Evolutionary conservation across 2,797 vertebrate species (phyloP).

Genomic region (Schizopygopsis malacanthus): DNA sequence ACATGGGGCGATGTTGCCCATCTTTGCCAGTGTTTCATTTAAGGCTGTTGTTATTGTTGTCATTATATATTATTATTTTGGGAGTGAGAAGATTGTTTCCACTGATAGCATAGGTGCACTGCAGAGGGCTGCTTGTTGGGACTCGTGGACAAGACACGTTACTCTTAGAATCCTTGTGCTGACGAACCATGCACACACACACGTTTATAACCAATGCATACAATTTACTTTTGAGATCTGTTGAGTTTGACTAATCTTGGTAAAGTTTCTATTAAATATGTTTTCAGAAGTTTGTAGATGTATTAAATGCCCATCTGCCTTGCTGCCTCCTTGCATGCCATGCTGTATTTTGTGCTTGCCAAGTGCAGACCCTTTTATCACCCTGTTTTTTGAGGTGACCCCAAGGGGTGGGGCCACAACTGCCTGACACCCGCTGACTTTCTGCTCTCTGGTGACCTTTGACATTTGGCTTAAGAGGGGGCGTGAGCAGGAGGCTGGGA

Average conservation of each 20-base stretch:
- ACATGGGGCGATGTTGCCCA: not conserved
- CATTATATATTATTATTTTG: slow-evolving; percentile 81
- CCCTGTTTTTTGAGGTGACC: slow-evolving; percentile 62
- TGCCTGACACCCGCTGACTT: slow-evolving; percentile 73
- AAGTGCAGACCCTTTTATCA: slow-evolving; percentile 26
- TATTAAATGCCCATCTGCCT: not conserved
- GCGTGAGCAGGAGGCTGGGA: slow-evolving; percentile 71
- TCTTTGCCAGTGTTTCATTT: slow-evolving; percentile 20
- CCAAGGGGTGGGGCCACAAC: slow-evolving; percentile 63
- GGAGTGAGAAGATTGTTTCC: slow-evolving; percentile 72
- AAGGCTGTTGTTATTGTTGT: slow-evolving; percentile 75
- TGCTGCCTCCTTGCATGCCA: not conserved
- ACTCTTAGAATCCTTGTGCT: slow-evolving; percentile 51
- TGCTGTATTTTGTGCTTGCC: not conserved
- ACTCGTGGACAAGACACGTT: slow-evolving; percentile 69
- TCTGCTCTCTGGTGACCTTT: slow-evolving; percentile 69
- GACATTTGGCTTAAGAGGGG: slow-evolving; percentile 72
- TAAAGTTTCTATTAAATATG: slow-evolving; percentile 7
- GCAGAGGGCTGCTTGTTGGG: slow-evolving; percentile 72
- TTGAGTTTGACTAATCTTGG: not conserved
- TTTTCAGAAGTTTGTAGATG: not conserved
- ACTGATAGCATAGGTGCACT: slow-evolving; percentile 72
- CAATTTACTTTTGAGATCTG: not conserved
- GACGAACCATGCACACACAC: slow-evolving; percentile 2
- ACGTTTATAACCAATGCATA: not conserved